Evolutionary conservation across 2,888 invertebrate genomes (phyloP), one percentile per base, ranked within the genome.

Genomic region (Hirudinaria manillensis): DNA sequence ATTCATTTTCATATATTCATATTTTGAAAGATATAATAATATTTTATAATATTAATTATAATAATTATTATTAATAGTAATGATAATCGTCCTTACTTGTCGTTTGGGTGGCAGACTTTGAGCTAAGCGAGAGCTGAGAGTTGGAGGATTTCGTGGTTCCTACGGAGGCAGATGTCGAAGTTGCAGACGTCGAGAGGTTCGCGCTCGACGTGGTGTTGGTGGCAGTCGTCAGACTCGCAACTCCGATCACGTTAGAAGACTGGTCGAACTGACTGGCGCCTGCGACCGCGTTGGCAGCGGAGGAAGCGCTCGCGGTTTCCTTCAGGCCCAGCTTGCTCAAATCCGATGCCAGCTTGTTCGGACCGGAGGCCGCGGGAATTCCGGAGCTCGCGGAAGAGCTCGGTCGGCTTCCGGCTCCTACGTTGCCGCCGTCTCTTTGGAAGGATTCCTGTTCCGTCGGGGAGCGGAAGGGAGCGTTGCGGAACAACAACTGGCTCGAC

Each of bases 141-240:
- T 34, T 66, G 2, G 67, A 51, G 19, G 74, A 29, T n/a, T 74
- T 68, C 10, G 74, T 36, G 10, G 74, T 21, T 34, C 36, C 65
- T 7, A 67, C 66, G 13, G 68, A 24, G 6, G 74, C 19, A 19
- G 68, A 45, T 13, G 68, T n/a, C 4, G 71, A 74, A 4, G 74
- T 36, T 3, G 34, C 66, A 10, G 61, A 24, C 16, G 74, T 34
- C 34, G 66, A 32, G 36, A 38, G 27, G 36, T 34, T 66, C 38
- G 65, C 61, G 29, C 66, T 66, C 66, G 66, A 74, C 67, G 66
- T 74, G 7, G 66, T 74, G 74, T 34, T 74, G 0, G 74, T 74
- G 19, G 66, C 66, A 7, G 74, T 74, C 19, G 74, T 74, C 24
- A 65, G 27, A n/a, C 66, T 65, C 27, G 65, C 38, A 6, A 66